phyloP scores from a whole-genome alignment of 2,113 vertebrate species.

The Axis porcinus region DNA sequence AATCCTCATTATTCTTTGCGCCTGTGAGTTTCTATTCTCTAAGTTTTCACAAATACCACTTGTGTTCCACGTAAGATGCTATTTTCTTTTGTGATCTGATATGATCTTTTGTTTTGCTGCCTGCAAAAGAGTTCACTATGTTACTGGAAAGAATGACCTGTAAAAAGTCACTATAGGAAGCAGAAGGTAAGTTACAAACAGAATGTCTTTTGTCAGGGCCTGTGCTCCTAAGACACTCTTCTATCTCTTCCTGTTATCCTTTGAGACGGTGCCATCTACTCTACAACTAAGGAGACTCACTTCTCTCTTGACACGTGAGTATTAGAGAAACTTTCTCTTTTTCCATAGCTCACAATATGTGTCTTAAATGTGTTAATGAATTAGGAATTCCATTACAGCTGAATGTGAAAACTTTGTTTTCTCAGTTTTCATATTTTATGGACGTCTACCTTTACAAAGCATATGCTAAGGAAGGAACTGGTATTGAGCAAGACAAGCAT shows the following conservation, averaged over 20 bases:
- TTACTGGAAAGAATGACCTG: not conserved
- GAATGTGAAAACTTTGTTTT: not conserved
- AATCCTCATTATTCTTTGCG: not conserved
- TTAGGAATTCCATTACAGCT: not conserved
- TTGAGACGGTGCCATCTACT: not conserved
- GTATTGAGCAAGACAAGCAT: not conserved
- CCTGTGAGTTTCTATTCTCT: not conserved
- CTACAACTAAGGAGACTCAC: not conserved
- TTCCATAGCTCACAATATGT: not conserved
- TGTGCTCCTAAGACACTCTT: not conserved
- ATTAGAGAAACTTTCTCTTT: not conserved
- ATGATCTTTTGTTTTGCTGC: not conserved
- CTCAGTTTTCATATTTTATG: not conserved
- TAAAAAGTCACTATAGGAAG: not conserved
- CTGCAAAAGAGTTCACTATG: not conserved
- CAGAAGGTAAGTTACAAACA: not conserved
- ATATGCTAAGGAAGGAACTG: not conserved
- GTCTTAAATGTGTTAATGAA: not conserved
- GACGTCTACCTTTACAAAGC: not conserved
- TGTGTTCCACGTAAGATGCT: not conserved
- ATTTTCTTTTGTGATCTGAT: not conserved
- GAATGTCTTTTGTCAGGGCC: not conserved
- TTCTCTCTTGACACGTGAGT: not conserved
- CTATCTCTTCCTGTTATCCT: not conserved
- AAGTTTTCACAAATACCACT: not conserved